phyloP scores from a whole-genome alignment of 2,888 invertebrate species.

The Ashinkailepas kermadecensis region DNA sequence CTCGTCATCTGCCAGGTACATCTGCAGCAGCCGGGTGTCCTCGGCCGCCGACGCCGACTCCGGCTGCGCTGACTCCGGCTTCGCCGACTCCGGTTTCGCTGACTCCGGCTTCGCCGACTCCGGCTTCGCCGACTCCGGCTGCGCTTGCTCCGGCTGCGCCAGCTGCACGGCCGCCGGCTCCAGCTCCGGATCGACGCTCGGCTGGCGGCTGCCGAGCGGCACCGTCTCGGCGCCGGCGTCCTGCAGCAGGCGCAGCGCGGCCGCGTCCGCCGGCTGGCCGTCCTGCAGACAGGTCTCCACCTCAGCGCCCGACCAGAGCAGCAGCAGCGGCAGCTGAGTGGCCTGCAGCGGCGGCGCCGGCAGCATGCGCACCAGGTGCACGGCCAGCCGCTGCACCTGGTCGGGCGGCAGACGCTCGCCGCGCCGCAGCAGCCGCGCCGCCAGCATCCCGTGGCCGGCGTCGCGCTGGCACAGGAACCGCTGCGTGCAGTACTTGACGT shows the following conservation, averaged over 20 bases:
- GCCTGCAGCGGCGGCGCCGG: conserved; percentile 38
- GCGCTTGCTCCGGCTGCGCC: conserved; percentile 27
- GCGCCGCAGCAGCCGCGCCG: conserved; percentile 61
- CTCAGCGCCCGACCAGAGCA: conserved; percentile 58
- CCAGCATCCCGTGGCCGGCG: conserved; percentile 81
- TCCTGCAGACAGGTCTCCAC: conserved; percentile 35
- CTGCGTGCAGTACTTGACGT: conserved; percentile 96
- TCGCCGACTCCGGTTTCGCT: conserved; percentile 24
- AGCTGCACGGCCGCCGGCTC: conserved; percentile 26
- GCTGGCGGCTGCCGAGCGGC: conserved; percentile 26
- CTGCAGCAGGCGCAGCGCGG: conserved; percentile 60
- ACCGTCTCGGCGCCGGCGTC: conserved; percentile 58
- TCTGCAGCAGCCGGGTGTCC: conserved; percentile 22
- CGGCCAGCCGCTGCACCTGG: conserved; percentile 47
- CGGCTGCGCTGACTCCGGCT: background rate
- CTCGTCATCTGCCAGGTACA: background rate
- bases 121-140: conserved; percentile 27
- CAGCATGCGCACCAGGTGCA: conserved; percentile 43
- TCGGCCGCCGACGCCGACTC: conserved; percentile 28
- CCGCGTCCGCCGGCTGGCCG: conserved; percentile 42
- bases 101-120: conserved; percentile 30
- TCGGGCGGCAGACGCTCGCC: conserved; percentile 42
- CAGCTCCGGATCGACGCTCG: conserved; percentile 26
- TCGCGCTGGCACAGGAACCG: conserved; percentile 80
- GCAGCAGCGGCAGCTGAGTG: conserved; percentile 65